These are phyloP conservation scores for Myripristis murdjan DNA, from an alignment of 2,797 vertebrate species.

Conservation along the genomic window DNA sequence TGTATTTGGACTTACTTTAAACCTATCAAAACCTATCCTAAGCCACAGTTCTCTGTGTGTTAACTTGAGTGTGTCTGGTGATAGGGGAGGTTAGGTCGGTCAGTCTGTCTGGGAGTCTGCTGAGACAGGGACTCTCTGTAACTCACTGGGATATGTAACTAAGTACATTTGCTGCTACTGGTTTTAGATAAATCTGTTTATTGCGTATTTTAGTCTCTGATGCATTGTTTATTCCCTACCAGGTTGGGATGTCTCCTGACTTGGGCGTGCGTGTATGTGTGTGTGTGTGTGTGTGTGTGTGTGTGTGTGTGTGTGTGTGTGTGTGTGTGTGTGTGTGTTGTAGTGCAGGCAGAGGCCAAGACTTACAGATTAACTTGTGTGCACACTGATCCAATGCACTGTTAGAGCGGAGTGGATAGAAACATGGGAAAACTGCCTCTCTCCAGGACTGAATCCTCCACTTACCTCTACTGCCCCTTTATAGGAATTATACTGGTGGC, in stretches of 20 bases:
- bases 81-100: conserved; percentile 46
- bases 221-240: conserved; percentile 44
- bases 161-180: conserved; percentile 84
- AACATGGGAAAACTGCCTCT: conserved; percentile 23
- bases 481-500: conserved; percentile 46
- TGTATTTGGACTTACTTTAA: conserved; percentile 50
- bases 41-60: conserved; percentile 60
- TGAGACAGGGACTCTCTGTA: conserved; percentile 59
- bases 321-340: conserved; percentile 36
- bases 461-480: conserved; percentile 46
- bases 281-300: conserved; percentile 35
- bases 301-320: conserved; percentile 33
- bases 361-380: conserved; percentile 37
- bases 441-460: conserved; percentile 51
- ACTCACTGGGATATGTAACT: conserved; percentile 77
- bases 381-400: conserved; percentile 58
- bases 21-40: conserved; percentile 42
- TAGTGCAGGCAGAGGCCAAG: conserved; percentile 54
- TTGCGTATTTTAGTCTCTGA: conserved; percentile 47
- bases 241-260: conserved; percentile 42
- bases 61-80: conserved; percentile 60
- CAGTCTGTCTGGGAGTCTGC: conserved; percentile 52
- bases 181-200: conserved; percentile 68
- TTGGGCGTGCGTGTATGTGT: conserved; percentile 31
- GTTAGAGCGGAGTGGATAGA: conserved; percentile 39